Base-by-base conservation (phyloP, 2,113 vertebrate species). In the Sylvia atricapilla region DNA sequence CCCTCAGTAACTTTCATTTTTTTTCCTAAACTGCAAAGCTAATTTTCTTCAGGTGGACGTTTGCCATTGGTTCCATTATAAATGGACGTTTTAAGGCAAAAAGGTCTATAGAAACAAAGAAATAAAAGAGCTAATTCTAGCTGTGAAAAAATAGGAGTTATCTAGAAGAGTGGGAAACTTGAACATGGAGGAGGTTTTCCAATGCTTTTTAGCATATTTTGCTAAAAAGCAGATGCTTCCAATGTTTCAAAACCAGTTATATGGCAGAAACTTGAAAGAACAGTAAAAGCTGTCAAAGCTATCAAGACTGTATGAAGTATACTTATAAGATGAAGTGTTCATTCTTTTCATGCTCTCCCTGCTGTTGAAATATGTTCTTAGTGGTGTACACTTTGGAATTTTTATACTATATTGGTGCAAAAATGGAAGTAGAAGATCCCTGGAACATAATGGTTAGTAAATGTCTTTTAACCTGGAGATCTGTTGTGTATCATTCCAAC, bases 161-260 rank as follows among this genome's bases (percentile, higher is more conserved):
- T 59, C 33, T 77, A 8, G 74, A 50, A 59, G 55, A 92, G 35
- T 73, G 14, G 43, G 52, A 86, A 93, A 70, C 35, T 84, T 88
- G 64, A 80, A 19, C 11, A 35, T 58, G 55, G 30, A 75, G 20
- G 39, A 91, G 9, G 7, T 3, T 68, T 89, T 76, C 25, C 13
- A 25, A 13, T 35, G 16, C n/a, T 80, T 74, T 85, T 93, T 92
- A 73, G 41, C 62, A 83, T 92, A 73, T 88, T 92, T 92, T 93
- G 7, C 85, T 77, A 59, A 91, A 96, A 92, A 85, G 44, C 70
- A 90, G 76, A 90, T 87, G 72, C 74, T 91, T 93, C 47, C 73
- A 78, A 88, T 84, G 23, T 64, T 75, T n/a, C 33, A 19, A 68
- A 93, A 91, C 4, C 15, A 64, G 46, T 89, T 52, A 77, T 53